phyloP scores from a whole-genome alignment of 2,113 vertebrate species.

The Rhinopithecus roxellana region DNA sequence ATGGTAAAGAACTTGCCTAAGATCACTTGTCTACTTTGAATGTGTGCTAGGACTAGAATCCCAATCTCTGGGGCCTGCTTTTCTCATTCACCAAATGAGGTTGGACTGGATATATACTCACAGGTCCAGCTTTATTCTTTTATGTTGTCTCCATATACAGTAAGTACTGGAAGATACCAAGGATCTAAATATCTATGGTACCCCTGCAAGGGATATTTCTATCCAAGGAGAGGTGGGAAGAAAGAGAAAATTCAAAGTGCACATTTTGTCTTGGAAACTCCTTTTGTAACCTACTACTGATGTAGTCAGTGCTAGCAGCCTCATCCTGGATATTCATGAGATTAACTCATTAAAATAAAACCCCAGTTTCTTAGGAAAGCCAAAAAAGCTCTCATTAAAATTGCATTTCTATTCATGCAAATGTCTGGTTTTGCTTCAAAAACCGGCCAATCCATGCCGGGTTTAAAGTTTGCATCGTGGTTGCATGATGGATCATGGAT shows the following conservation, averaged over 20 bases:
- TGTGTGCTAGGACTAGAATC: background rate
- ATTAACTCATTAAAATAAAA: constrained; percentile 50
- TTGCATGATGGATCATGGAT: background rate
- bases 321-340: constrained; percentile 44
- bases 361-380: background rate
- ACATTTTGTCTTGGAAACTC: background rate
- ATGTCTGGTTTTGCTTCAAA: constrained; percentile 35
- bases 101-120: background rate
- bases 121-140: background rate
- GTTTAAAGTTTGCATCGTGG: background rate
- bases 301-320: background rate
- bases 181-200: background rate
- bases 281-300: background rate
- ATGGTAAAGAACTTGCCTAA: background rate
- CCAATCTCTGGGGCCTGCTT: background rate
- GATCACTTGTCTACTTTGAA: background rate
- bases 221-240: background rate
- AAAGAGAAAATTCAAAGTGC: background rate
- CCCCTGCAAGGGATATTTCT: background rate
- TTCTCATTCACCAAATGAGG: background rate
- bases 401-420: constrained; percentile 9
- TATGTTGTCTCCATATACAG: background rate
- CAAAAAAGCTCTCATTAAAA: constrained; percentile 45
- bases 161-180: background rate
- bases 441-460: background rate